These are phyloP conservation scores for Lissonota sp. DNA, from an alignment of 2,888 invertebrate genomes.

Conservation along the genomic window DNA sequence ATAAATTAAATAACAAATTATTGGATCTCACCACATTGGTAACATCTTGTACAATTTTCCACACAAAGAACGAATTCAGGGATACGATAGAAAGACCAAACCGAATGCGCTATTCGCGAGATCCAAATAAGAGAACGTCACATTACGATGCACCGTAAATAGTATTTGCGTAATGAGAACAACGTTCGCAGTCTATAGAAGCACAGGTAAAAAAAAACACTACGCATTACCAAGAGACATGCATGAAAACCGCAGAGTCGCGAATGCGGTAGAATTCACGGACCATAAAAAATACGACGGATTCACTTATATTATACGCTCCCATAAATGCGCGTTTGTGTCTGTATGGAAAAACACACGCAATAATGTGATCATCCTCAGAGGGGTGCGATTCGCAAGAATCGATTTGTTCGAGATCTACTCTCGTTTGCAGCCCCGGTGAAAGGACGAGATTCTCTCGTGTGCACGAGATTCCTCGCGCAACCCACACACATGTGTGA, in stretches of 20 bases:
- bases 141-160: slow-evolving; percentile 11
- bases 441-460: slow-evolving; percentile 45
- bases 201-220: slow-evolving; percentile 30
- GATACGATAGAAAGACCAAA: not conserved
- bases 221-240: slow-evolving; percentile 39
- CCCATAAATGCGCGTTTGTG: not conserved
- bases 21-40: too few relatives aligned
- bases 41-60: too few relatives aligned
- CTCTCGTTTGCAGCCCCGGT: slow-evolving; percentile 24
- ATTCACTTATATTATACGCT: not conserved
- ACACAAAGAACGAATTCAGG: too few relatives aligned
- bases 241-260: not conserved
- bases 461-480: slow-evolving; percentile 4
- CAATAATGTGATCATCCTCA: slow-evolving; percentile 47
- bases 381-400: slow-evolving; percentile 27
- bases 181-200: slow-evolving; percentile 8
- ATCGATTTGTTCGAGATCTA: slow-evolving; percentile 1
- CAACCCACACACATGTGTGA: not conserved
- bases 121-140: slow-evolving; percentile 22
- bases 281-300: not conserved
- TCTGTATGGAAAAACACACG: slow-evolving; percentile 16
- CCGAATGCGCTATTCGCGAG: not conserved
- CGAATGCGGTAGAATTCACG: not conserved
- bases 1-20: too few relatives aligned
- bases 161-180: slow-evolving; percentile 35